Conservation (phyloP, 2,113 vertebrate genomes). For the Phaethon lepturus region DNA sequence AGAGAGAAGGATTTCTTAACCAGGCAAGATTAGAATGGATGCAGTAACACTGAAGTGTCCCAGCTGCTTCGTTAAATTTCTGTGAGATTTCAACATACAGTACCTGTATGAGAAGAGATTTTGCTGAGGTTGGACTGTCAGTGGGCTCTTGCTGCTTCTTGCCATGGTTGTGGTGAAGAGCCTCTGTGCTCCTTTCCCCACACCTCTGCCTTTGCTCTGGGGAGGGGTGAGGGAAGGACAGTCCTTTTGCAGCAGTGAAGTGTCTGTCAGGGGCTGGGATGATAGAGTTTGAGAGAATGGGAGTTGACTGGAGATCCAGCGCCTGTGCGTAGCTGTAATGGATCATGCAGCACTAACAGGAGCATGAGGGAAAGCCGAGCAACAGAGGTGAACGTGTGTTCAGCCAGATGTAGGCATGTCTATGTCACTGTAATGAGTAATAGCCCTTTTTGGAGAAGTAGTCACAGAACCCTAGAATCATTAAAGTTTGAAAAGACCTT, state of each 20-base stretch:
- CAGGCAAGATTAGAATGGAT: neutral
- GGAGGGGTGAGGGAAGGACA: neutral
- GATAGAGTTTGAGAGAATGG: neutral
- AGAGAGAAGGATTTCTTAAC: neutral
- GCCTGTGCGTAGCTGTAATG: neutral
- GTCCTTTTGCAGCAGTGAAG: neutral
- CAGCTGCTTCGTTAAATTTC: neutral
- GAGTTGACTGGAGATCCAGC: neutral
- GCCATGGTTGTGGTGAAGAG: neutral
- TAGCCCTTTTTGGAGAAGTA: neutral
- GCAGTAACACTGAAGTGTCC: neutral
- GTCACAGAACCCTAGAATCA: too few species aligned
- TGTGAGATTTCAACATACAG: neutral
- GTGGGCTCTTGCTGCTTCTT: neutral
- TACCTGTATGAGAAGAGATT: neutral
- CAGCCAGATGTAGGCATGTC: neutral
- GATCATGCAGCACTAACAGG: neutral
- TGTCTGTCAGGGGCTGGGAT: neutral
- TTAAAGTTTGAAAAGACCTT: too few species aligned
- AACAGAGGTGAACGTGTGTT: neutral
- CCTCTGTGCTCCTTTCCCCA: neutral
- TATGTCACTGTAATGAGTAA: neutral
- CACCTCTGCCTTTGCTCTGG: neutral
- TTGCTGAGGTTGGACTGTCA: neutral
- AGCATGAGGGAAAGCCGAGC: neutral